Evolutionary conservation across 1,140 invertebrate genomes (phyloP).

Genomic region (Onthophagus taurus): DNA sequence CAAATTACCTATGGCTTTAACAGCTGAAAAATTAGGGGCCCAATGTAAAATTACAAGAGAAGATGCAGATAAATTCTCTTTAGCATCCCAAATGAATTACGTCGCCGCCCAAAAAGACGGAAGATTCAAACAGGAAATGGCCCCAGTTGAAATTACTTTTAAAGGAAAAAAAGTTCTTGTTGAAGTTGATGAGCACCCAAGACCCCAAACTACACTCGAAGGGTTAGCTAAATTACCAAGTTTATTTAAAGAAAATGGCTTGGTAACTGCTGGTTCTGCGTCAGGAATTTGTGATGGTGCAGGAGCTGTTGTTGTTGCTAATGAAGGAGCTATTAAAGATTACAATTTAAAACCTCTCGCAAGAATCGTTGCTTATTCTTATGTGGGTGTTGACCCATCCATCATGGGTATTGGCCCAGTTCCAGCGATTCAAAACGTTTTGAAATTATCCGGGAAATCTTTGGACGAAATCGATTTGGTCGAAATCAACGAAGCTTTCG

Average conservation of each 20-base stretch:
- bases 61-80: slow-evolving; percentile 78
- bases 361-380: slow-evolving; percentile 62
- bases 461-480: slow-evolving; percentile 84
- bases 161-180: slow-evolving; percentile 74
- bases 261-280: slow-evolving; percentile 91
- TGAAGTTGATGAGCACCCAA: slow-evolving; percentile 88
- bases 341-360: slow-evolving; percentile 75
- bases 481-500: slow-evolving; percentile 97
- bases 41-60: slow-evolving; percentile 75
- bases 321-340: slow-evolving; percentile 76
- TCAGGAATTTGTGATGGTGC: slow-evolving; percentile 96
- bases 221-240: slow-evolving; percentile 72
- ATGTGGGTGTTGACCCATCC: slow-evolving; percentile 73
- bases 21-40: slow-evolving; percentile 88
- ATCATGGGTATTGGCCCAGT: slow-evolving; percentile 91
- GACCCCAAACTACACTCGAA: slow-evolving; percentile 80
- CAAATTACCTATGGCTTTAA: slow-evolving; percentile 87
- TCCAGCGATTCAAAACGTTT: slow-evolving; percentile 77
- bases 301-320: slow-evolving; percentile 79
- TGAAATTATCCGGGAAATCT: slow-evolving; percentile 61
- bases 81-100: slow-evolving; percentile 67
- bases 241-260: slow-evolving; percentile 92
- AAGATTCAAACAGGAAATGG: slow-evolving; percentile 83
- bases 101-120: slow-evolving; percentile 74
- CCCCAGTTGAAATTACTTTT: slow-evolving; percentile 75